Conservation (phyloP, 2,797 vertebrate genomes). For the Leucoraja ocellata region DNA sequence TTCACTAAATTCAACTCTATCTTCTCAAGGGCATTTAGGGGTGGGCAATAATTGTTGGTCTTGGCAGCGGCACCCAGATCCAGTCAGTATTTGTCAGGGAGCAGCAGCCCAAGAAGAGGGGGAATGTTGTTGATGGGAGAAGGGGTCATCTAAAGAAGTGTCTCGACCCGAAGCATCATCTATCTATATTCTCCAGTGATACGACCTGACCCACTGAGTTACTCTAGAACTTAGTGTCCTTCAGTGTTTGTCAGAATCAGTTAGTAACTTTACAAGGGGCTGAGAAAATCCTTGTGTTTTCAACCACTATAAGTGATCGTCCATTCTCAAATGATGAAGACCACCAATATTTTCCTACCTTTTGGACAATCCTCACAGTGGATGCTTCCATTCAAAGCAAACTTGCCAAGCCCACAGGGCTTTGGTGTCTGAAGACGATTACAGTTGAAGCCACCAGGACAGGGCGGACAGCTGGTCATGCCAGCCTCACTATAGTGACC, state of each 20-base stretch:
- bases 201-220: too few relatives aligned
- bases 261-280: background rate
- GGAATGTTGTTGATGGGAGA: too few relatives aligned
- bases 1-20: too few relatives aligned
- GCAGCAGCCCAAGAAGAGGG: too few relatives aligned
- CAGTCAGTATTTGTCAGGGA: too few relatives aligned
- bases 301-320: background rate
- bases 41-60: too few relatives aligned
- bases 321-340: background rate
- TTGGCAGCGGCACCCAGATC: too few relatives aligned
- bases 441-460: background rate
- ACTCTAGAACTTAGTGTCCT: too few relatives aligned
- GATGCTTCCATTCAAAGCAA: background rate
- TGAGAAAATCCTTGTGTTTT: background rate
- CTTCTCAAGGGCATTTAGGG: too few relatives aligned
- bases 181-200: too few relatives aligned
- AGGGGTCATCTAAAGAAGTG: too few relatives aligned
- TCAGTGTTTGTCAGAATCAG: background rate
- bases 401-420: background rate
- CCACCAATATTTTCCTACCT: background rate
- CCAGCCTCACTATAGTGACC: constrained; percentile 27
- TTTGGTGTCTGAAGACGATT: background rate
- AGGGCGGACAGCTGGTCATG: background rate
- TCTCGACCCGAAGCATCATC: too few relatives aligned
- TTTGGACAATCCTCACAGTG: constrained; percentile 18